A percentile compares a stretch with the other conserved stretches of the same genome.
Conservation (phyloP, 2,113 vertebrate species). For the Cyphomyrus plagiostoma region DNA sequence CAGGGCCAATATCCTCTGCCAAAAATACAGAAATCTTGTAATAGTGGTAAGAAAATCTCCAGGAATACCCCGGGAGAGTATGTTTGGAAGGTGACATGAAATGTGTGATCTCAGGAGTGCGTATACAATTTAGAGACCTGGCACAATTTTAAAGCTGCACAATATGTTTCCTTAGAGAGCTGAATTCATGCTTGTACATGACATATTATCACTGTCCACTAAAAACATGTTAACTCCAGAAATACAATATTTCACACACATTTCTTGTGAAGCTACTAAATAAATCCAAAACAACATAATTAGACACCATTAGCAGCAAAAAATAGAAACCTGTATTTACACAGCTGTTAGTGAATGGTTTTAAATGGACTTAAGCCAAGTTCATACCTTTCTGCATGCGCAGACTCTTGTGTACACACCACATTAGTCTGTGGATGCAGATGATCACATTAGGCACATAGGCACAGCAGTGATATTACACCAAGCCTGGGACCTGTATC, state of each 20-base stretch:
- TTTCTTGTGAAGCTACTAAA: background rate
- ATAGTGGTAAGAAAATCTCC: background rate
- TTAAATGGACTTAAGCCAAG: too few relatives aligned
- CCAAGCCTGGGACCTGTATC: background rate
- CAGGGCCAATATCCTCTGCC: background rate
- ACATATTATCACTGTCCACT: background rate
- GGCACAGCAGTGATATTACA: background rate
- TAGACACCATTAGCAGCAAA: too few relatives aligned
- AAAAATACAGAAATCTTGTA: conserved; percentile 8
- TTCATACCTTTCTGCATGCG: too few relatives aligned
- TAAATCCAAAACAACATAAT: background rate
- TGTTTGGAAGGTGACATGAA: background rate
- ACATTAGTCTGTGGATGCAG: background rate
- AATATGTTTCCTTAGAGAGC: background rate
- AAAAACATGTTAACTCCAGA: background rate
- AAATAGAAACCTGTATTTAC: too few relatives aligned
- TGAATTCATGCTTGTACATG: background rate
- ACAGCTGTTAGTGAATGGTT: too few relatives aligned
- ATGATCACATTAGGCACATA: background rate
- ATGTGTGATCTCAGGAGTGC: background rate
- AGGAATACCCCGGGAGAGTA: conserved; percentile 9
- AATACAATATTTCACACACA: background rate
- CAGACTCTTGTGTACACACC: too few relatives aligned
- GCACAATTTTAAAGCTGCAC: background rate
- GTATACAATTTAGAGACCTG: background rate